A percentile compares a stretch with the other conserved stretches of the same genome.
phyloP scores from a whole-genome alignment of 1,140 invertebrate genomes.

The Leguminivora glycinivorella region DNA sequence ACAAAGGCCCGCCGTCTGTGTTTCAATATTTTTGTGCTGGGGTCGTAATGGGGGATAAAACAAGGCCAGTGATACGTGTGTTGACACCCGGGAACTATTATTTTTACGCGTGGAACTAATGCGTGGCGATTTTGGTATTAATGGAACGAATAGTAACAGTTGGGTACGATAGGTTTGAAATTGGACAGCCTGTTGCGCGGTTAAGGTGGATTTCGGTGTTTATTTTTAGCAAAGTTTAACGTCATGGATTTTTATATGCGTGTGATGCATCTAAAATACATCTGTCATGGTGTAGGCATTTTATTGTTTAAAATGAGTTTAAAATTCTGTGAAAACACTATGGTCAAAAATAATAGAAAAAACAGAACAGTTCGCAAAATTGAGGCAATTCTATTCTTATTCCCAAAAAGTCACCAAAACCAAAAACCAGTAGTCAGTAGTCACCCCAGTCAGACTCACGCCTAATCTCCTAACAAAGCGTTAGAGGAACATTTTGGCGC shows the following conservation, averaged over 20 bases:
- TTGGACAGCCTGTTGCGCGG: background rate
- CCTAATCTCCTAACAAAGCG: conserved; percentile 75
- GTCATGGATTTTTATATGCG: no score
- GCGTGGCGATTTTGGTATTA: conserved; percentile 8
- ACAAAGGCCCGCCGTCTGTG: conserved; percentile 38
- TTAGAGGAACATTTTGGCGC: conserved; percentile 74
- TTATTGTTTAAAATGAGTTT: no score
- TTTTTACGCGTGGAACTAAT: conserved; percentile 18
- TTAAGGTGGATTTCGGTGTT: background rate
- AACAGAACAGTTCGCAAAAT: conserved; percentile 32
- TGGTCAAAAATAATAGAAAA: no score
- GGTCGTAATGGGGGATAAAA: conserved; percentile 66
- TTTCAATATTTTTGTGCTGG: conserved; percentile 71
- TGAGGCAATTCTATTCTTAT: conserved; percentile 26
- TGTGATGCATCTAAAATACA: no score
- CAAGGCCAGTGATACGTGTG: conserved; percentile 59
- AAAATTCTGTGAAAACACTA: no score
- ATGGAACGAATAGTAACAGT: background rate
- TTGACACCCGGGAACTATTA: conserved; percentile 20
- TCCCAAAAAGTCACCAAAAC: conserved; percentile 34
- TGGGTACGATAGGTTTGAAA: background rate
- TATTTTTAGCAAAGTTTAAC: no score
- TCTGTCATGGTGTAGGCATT: no score
- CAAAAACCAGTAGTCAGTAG: conserved; percentile 32
- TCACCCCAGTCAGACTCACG: conserved; percentile 48